phyloP scores from a whole-genome alignment of 2,888 invertebrate genomes.

The Nasonovia ribisnigri region DNA sequence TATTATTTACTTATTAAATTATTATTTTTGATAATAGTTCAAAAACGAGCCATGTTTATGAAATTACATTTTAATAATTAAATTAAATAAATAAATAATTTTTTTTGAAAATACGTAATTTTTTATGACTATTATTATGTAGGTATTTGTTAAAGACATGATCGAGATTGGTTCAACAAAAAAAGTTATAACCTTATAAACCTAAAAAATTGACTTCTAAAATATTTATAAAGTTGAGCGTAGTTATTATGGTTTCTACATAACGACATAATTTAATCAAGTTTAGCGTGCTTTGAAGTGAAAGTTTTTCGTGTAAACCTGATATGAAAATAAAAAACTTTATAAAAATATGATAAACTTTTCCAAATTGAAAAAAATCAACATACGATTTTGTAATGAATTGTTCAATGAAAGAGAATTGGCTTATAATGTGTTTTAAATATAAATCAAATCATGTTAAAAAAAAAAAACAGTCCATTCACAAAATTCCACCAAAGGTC shows the following conservation, averaged over 20 bases:
- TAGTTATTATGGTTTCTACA: not conserved
- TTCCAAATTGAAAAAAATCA: not conserved
- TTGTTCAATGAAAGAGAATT: not conserved
- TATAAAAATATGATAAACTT: not conserved
- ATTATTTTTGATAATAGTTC: not conserved
- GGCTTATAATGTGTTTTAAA: not conserved
- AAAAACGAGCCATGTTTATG: not conserved
- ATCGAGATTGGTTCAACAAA: not conserved
- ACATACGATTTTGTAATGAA: not conserved
- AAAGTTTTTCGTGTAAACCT: not conserved
- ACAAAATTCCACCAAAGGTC: not conserved
- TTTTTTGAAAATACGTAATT: too few relatives aligned
- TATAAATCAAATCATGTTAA: not conserved
- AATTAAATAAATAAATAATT: too few relatives aligned
- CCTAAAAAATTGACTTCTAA: not conserved
- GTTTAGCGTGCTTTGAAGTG: not conserved
- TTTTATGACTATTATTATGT: not conserved
- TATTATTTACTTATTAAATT: not conserved
- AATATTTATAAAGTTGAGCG: not conserved
- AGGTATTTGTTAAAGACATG: not conserved
- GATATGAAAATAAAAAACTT: not conserved
- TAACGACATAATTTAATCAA: not conserved
- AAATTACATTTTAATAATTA: too few relatives aligned
- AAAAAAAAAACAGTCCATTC: not conserved
- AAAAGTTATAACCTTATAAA: not conserved